A percentile compares a stretch with the other conserved stretches of the same genome.
Conservation (phyloP, 2,888 invertebrate genomes). For the Macrosoma leucophasiata region DNA sequence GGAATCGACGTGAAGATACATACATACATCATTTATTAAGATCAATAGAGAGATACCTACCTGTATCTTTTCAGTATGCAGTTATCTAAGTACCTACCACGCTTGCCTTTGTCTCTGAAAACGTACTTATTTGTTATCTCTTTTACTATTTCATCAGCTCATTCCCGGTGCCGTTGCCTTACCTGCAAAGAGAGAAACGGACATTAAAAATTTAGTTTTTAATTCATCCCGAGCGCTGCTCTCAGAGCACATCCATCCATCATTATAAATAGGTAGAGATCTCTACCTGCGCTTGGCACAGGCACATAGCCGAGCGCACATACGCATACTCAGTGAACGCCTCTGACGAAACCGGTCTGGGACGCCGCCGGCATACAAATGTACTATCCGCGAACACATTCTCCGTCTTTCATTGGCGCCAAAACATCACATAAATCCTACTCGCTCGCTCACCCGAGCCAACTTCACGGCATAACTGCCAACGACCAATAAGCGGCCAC, state of each 20-base stretch:
- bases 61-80: no score
- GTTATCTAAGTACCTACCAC: no score
- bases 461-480: constrained; percentile 56
- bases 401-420: constrained; percentile 68
- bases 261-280: constrained; percentile 56
- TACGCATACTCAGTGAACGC: constrained; percentile 65
- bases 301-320: constrained; percentile 60
- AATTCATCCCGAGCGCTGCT: constrained; percentile 35
- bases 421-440: constrained; percentile 67
- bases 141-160: no score
- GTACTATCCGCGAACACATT: constrained; percentile 57
- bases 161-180: constrained; percentile 33
- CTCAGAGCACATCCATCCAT: constrained; percentile 40
- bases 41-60: no score
- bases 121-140: no score
- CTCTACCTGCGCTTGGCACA: constrained; percentile 64
- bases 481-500: constrained; percentile 49
- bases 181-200: constrained; percentile 58
- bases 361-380: constrained; percentile 66
- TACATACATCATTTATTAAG: no score
- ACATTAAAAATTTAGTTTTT: constrained; percentile 39
- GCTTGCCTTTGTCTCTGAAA: no score
- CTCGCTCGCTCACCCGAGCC: constrained; percentile 58
- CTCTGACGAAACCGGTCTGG: constrained; percentile 69
- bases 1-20: no score